Conservation (phyloP, 2,113 vertebrate genomes). For the Vombatus ursinus region DNA sequence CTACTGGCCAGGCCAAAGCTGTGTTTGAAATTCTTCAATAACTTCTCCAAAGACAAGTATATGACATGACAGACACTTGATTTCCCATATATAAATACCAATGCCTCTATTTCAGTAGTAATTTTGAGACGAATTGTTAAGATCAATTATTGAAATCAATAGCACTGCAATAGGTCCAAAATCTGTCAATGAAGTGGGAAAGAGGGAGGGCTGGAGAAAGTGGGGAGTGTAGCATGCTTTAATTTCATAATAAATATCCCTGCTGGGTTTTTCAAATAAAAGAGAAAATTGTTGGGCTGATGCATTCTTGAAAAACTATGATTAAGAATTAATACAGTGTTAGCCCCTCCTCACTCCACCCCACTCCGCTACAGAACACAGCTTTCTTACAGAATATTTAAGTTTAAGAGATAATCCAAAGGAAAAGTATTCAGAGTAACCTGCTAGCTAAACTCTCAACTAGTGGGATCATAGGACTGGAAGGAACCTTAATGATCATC, state of each 20-base stretch:
- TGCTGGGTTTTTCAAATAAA: not conserved
- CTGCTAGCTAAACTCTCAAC: not conserved
- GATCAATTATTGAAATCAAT: not conserved
- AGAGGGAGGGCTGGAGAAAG: not conserved
- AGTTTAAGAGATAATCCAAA: not conserved
- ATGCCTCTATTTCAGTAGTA: not conserved
- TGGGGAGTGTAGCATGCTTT: not conserved
- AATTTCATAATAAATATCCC: not conserved
- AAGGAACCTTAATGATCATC: not conserved
- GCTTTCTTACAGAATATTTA: not conserved
- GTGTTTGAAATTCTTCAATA: constrained; percentile 3
- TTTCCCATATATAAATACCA: not conserved
- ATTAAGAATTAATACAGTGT: not conserved
- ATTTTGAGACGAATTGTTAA: constrained; percentile 21
- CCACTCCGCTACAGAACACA: not conserved
- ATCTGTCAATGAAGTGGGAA: not conserved
- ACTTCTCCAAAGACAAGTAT: not conserved
- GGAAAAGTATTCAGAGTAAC: not conserved
- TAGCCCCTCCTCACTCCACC: no score
- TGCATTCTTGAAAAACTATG: not conserved
- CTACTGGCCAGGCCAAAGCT: constrained; percentile 35
- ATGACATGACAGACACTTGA: not conserved
- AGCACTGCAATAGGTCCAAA: not conserved
- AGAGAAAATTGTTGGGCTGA: not conserved
- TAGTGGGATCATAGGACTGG: not conserved